Evolutionary conservation across 2,888 invertebrate genomes (phyloP).

Genomic region (Synergus umbraculus): DNA sequence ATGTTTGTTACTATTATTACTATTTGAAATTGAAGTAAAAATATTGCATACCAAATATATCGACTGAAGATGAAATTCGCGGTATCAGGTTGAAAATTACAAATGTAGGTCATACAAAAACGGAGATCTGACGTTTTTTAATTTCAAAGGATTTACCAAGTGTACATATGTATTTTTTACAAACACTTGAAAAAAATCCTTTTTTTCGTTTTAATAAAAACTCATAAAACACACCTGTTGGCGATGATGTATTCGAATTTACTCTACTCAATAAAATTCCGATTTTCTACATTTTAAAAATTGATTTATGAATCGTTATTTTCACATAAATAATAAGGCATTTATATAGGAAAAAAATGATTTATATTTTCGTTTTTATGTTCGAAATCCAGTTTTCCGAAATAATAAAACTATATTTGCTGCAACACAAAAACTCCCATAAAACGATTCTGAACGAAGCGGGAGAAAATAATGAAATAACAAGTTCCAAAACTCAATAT

Average conservation of each 20-base stretch:
- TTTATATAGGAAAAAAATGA: background rate
- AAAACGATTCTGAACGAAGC: background rate
- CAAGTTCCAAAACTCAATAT: too few relatives aligned
- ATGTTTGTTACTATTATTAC: too few relatives aligned
- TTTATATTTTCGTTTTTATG: conserved; percentile 8
- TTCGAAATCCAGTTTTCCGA: background rate
- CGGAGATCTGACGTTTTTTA: too few relatives aligned
- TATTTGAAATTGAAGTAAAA: too few relatives aligned
- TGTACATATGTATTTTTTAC: too few relatives aligned
- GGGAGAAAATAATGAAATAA: background rate
- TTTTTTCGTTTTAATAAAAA: too few relatives aligned
- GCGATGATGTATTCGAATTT: background rate
- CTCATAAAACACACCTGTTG: background rate
- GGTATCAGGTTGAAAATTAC: too few relatives aligned
- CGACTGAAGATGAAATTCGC: background rate
- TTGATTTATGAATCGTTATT: background rate
- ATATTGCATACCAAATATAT: background rate
- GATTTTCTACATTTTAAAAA: background rate
- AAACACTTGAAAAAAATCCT: too few relatives aligned
- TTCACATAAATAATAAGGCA: background rate
- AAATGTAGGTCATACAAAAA: too few relatives aligned
- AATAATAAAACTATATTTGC: background rate
- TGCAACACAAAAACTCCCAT: background rate
- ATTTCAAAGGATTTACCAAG: too few relatives aligned
- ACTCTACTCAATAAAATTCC: background rate